Conservation (phyloP, 2,113 vertebrate genomes). For the Microcebus lehilahytsara region DNA sequence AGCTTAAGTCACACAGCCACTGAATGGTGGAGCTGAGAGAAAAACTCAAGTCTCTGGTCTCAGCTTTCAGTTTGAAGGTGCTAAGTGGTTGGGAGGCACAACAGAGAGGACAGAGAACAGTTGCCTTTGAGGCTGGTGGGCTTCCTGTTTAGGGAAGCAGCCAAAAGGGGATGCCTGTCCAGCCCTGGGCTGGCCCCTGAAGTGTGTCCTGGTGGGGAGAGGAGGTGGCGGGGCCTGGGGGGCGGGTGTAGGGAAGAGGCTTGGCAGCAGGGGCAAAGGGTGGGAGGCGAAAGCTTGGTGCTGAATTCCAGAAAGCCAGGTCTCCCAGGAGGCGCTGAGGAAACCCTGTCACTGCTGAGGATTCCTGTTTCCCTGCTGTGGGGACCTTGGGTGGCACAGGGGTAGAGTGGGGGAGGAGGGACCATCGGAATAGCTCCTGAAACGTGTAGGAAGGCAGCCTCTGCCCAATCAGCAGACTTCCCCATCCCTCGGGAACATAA, state of each 20-base stretch:
- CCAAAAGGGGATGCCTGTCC: rapidly evolving
- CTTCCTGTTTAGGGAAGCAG: background rate
- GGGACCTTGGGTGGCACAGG: background rate
- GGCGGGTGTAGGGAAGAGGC: too few species aligned
- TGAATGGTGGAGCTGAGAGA: background rate
- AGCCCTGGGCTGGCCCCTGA: background rate
- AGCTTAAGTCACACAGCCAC: background rate
- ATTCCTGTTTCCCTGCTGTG: background rate
- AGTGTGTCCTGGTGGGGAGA: background rate
- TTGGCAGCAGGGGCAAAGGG: background rate
- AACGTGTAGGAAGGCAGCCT: background rate
- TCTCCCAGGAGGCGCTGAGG: background rate
- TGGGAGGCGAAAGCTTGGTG: background rate
- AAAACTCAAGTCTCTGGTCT: background rate
- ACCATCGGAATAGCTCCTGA: background rate
- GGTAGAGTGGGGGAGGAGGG: background rate
- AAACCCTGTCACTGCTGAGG: background rate
- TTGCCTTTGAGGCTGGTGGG: background rate
- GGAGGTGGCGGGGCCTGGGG: background rate
- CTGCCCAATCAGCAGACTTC: background rate
- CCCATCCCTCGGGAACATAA: background rate
- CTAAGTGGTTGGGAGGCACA: rapidly evolving
- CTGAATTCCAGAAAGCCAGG: background rate
- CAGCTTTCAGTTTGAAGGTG: background rate
- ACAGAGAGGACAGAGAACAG: background rate